These are phyloP conservation scores for Periphyllus acericola DNA, from an alignment of 2,888 invertebrate genomes.

Conservation along the genomic window DNA sequence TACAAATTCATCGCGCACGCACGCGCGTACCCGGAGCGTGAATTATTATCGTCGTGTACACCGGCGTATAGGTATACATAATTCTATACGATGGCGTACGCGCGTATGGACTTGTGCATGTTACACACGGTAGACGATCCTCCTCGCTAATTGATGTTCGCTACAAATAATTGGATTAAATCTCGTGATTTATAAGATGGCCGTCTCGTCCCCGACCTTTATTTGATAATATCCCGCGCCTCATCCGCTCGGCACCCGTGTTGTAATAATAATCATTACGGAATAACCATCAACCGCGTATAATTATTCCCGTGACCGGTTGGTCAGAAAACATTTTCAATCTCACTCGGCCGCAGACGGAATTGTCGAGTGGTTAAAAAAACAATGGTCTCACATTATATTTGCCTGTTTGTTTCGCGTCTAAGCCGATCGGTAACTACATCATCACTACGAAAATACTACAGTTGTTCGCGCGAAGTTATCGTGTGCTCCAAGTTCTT, in stretches of 20 bases:
- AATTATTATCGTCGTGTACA: too few relatives aligned
- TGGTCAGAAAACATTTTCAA: neutral
- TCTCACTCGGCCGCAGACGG: neutral
- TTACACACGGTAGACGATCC: neutral
- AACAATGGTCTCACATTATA: too few relatives aligned
- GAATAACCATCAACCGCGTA: neutral
- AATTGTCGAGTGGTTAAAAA: neutral
- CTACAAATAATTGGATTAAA: neutral
- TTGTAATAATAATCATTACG: neutral
- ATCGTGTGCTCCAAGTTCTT: too few relatives aligned
- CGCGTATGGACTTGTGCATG: neutral
- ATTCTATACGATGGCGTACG: neutral
- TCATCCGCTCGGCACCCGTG: neutral
- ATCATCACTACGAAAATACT: too few relatives aligned
- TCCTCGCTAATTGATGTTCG: neutral
- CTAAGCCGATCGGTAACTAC: too few relatives aligned
- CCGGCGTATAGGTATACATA: neutral
- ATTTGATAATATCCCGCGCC: too few relatives aligned
- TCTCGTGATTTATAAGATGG: neutral
- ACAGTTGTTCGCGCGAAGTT: too few relatives aligned
- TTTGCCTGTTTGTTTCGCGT: too few relatives aligned
- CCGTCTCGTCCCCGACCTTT: neutral
- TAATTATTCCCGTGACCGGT: neutral
- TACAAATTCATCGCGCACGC: too few relatives aligned
- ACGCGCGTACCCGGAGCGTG: too few relatives aligned